Evolutionary conservation across 1,140 invertebrate species (phyloP).

Genomic region (Chironomus tepperi): DNA sequence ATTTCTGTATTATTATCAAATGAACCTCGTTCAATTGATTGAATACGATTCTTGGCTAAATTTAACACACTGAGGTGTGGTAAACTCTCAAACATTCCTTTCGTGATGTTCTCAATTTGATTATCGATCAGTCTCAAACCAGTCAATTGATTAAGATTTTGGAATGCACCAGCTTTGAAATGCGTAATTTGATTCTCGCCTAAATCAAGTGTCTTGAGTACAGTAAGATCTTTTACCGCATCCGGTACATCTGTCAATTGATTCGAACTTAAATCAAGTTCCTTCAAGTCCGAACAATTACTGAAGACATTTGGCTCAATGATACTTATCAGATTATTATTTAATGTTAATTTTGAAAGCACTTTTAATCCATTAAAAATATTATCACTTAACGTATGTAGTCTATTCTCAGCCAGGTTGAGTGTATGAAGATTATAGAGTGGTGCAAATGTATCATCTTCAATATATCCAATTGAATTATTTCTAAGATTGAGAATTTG

Average conservation of each 20-base stretch:
- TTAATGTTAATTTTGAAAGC: constrained; percentile 65
- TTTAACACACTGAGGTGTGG: constrained; percentile 69
- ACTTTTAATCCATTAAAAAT: constrained; percentile 74
- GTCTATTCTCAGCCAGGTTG: constrained; percentile 64
- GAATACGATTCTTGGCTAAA: constrained; percentile 71
- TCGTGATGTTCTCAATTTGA: constrained; percentile 65
- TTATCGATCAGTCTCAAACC: constrained; percentile 73
- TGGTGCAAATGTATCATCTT: constrained; percentile 67
- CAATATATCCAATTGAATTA: constrained; percentile 66
- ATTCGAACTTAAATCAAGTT: constrained; percentile 77
- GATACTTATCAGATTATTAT: constrained; percentile 64
- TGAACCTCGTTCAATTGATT: constrained; percentile 60
- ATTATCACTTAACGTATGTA: constrained; percentile 61
- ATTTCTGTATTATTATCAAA: constrained; percentile 65
- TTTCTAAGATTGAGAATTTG: constrained; percentile 72
- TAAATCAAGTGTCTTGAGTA: constrained; percentile 68
- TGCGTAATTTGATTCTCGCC: constrained; percentile 71
- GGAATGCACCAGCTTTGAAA: constrained; percentile 61
- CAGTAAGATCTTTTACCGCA: constrained; percentile 62
- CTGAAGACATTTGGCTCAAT: constrained; percentile 69
- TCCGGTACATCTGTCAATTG: constrained; percentile 60
- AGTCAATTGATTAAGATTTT: constrained; percentile 63
- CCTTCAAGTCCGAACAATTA: constrained; percentile 69
- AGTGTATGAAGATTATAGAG: constrained; percentile 76
- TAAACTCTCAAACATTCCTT: constrained; percentile 59